Evolutionary conservation across 2,888 invertebrate species (phyloP), one percentile per base, ranked within the genome.

Genomic region (Synergus itoensis): DNA sequence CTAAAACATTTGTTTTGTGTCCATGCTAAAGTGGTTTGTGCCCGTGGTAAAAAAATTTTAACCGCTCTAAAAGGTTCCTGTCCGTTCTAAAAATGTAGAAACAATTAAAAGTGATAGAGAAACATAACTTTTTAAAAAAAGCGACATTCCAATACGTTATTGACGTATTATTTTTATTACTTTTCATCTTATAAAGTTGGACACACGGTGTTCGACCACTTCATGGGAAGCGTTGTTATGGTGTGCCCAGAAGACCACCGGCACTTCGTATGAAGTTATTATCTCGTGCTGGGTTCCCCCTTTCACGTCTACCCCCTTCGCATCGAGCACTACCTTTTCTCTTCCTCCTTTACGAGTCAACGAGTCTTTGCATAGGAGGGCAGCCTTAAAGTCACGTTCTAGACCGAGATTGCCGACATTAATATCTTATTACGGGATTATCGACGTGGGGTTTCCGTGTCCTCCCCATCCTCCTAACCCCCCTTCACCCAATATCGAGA

Each of bases 401-500:
- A 83, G 79, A 65, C 79, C 63, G 77, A 64, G 83, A 86, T 85
- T 82, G 73, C 79, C 67, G 76, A 67, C 77, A 81, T 84, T 85
- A 83, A 85, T 86, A 86, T 86, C 85, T 86, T 86, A 86, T 86
- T 86, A 85, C 81, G 67, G 80, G 80, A 80, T 86, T 84, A 83
- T 85, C 85, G 83, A 80, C 79, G 82, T 80, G 80, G 41, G 79
- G 77, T 82, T 82, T 84, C 83, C 80, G 53, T 75, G 80, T 65
- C 60, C 21, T 62, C 76, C 41, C 43, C 75, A 45, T 36, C 28
- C 48, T 18, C 45, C 43, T 69, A 57, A 48, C 43, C 76, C 57
- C 63, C 83, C 83, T 43, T 76, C 69, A 18, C 9, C 0, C 4
- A 9, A 21, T 36, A 21, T 60, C n/a, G 8, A 60, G 3, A 60